phyloP scores from a whole-genome alignment of 2,797 vertebrate species.

The Sebastes paucispinis region DNA sequence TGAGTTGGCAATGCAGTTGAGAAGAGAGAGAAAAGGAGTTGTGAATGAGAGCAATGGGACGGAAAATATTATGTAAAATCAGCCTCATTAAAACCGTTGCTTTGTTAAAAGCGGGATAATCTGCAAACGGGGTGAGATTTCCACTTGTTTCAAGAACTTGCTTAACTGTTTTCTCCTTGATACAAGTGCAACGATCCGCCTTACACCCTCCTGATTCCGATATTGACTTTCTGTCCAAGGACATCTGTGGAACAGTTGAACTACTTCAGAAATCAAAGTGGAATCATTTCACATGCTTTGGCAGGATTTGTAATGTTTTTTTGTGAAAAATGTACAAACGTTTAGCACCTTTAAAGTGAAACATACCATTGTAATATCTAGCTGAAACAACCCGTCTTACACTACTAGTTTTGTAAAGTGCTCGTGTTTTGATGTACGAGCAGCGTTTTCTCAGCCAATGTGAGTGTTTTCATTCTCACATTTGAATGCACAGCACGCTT shows the following conservation, averaged over 20 bases:
- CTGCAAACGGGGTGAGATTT: not conserved
- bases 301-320: not conserved
- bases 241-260: conserved; percentile 4
- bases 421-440: not conserved
- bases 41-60: not conserved
- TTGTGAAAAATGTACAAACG: not conserved
- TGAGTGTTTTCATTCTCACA: not conserved
- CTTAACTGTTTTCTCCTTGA: conserved; percentile 18
- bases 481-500: not conserved
- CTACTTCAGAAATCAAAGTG: not conserved
- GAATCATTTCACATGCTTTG: not conserved
- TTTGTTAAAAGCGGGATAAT: not conserved
- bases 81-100: not conserved
- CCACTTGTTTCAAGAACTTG: not conserved
- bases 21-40: not conserved
- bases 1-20: not conserved
- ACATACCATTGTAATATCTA: not conserved
- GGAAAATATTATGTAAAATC: not conserved
- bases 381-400: not conserved
- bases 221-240: conserved; percentile 25
- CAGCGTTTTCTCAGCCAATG: not conserved
- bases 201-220: not conserved
- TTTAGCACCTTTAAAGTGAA: not conserved
- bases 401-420: not conserved
- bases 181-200: not conserved